Base-by-base conservation (phyloP, 2,113 vertebrate genomes). In the Lutjanus erythropterus region DNA sequence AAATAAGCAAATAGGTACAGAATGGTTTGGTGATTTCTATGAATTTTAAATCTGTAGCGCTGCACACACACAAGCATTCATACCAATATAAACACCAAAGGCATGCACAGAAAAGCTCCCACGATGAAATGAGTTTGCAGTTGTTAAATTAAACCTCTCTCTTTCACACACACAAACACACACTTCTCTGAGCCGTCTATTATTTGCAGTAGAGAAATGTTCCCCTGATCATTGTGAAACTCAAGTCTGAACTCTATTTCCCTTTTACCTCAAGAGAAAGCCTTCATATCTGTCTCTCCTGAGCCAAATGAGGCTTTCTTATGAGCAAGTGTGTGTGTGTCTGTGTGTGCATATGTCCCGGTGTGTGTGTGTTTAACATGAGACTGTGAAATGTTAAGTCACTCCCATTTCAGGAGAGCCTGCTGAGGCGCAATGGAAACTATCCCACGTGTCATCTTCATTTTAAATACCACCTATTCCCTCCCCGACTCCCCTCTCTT, bases 1-100 rank as follows among this genome's bases (percentile, higher is more conserved):
- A 87, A 91, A 90, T 84, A 90, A 91, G 83, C 78, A 92, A 91
- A 92, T 84, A 69, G 78, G 64, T 75, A 70, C 61, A 80, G 76
- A 81, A 88, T 79, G 83, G 83, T 80, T 84, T 83, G 70, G 53
- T 68, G 74, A 84, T 86, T 88, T 90, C 84, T 73, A 91, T 93
- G 88, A 90, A 92, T 93, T 89, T 90, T 87, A 90, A 93, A 90
- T 87, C 39, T 72, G 37, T 37, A 14, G 27, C n/a, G 0, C 33
- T 61, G 37, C 35, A 31, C 35, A 41, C 59, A 69, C 71, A 42
- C 39, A 12, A 33, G 5, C 49, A 81, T 31, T 50, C 41, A 71
- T 25, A 50, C 19, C 29, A 80, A 67, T 50, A 59, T 61, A 75
- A 35, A 81, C 70, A 77, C 41, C 2, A 55, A 81, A 58, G 44